Evolutionary conservation across 2,888 invertebrate species (phyloP).

Genomic region (Margaritifera margaritifera): DNA sequence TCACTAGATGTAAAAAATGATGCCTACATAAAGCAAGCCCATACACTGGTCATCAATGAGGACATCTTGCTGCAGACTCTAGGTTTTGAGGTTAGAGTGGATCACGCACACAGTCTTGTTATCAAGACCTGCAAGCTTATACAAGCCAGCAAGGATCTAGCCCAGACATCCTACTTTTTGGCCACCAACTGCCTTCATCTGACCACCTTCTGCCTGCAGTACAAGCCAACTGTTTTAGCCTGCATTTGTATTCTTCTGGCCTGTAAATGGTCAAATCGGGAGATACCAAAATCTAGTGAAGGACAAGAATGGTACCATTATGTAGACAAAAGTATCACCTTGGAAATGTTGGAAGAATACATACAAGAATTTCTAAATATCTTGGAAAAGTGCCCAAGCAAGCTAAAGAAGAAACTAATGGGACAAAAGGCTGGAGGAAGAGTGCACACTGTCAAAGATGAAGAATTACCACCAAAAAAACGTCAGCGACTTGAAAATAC

Average conservation of each 20-base stretch:
- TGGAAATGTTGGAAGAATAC: conserved; percentile 82
- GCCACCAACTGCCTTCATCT: conserved; percentile 98
- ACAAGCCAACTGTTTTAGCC: conserved; percentile 95
- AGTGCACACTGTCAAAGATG: background rate
- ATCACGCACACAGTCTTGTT: conserved; percentile 98
- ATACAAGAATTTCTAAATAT: conserved; percentile 88
- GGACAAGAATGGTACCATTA: conserved; percentile 96
- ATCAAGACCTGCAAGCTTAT: conserved; percentile 80
- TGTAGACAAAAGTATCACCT: conserved; percentile 91
- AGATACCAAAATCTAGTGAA: conserved; percentile 95
- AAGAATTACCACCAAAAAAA: conserved; percentile 10
- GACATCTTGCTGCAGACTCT: conserved; percentile 96
- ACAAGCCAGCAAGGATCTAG: conserved; percentile 93
- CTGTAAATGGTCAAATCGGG: conserved; percentile 98
- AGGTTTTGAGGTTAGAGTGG: conserved; percentile 98
- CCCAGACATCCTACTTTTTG: conserved; percentile 98
- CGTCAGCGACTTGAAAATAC: conserved; percentile 8
- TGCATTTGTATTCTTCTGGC: conserved; percentile 98
- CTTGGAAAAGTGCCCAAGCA: conserved; percentile 93
- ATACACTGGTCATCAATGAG: conserved; percentile 96
- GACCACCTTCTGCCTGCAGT: conserved; percentile 98
- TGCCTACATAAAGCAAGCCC: conserved; percentile 84
- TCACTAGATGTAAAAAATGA: conserved; percentile 84
- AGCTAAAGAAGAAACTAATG: conserved; percentile 91
- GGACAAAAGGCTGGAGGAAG: conserved; percentile 56